These are phyloP conservation scores for Drosophila biarmipes DNA, from an alignment of 1,140 invertebrate genomes.

Conservation along the genomic window DNA sequence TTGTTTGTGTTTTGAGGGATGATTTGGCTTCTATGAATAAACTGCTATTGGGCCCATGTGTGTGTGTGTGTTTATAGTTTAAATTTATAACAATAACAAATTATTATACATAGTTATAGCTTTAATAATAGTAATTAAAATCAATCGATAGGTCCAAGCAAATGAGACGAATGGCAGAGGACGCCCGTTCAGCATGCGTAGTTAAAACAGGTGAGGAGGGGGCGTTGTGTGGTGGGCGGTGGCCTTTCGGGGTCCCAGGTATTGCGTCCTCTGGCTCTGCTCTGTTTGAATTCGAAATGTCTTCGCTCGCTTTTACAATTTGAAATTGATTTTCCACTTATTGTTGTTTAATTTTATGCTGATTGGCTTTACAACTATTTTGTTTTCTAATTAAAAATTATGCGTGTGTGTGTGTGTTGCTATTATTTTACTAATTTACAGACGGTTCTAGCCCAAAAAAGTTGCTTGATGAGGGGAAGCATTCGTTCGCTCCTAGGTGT, in stretches of 20 bases:
- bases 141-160: conserved; percentile 49
- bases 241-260: conserved; percentile 15
- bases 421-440: conserved; percentile 61
- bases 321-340: conserved; percentile 56
- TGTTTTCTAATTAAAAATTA: conserved; percentile 74
- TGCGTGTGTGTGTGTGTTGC: conserved; percentile 27
- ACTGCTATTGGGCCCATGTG: conserved; percentile 60
- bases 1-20: conserved; percentile 36
- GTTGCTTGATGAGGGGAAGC: conserved; percentile 39
- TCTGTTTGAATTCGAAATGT: conserved; percentile 22
- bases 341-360: conserved; percentile 37
- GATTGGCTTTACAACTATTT: conserved; percentile 63
- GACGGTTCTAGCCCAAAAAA: conserved; percentile 65
- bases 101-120: conserved; percentile 69
- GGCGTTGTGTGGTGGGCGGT: background rate
- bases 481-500: conserved; percentile 27
- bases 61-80: conserved; percentile 60
- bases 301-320: conserved; percentile 56
- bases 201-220: conserved; percentile 5
- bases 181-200: conserved; percentile 25
- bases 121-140: conserved; percentile 75
- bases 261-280: conserved; percentile 3
- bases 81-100: conserved; percentile 79
- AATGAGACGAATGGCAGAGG: conserved; percentile 43
- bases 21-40: conserved; percentile 71